phyloP scores from a whole-genome alignment of 2,888 invertebrate species.

The Conomelus anceps region DNA sequence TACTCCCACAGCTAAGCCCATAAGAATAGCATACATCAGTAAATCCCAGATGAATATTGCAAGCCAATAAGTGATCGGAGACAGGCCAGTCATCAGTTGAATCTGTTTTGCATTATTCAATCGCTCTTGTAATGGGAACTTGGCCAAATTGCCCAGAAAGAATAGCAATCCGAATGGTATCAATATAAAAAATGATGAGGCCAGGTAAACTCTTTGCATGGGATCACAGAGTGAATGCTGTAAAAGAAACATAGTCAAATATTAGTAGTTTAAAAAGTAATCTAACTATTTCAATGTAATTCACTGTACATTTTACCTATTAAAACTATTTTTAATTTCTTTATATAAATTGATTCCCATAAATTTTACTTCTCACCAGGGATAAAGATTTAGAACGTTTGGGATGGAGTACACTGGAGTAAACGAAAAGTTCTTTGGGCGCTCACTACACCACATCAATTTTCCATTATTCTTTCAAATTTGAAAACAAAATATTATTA shows the following conservation, averaged over 20 bases:
- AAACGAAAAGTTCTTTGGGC: too few relatives aligned
- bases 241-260: neutral
- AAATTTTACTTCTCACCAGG: too few relatives aligned
- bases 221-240: conserved; percentile 20
- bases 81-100: conserved; percentile 60
- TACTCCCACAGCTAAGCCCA: neutral
- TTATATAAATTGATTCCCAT: too few relatives aligned
- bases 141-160: conserved; percentile 48
- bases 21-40: conserved; percentile 25
- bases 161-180: conserved; percentile 40
- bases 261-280: too few relatives aligned
- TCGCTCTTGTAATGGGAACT: conserved; percentile 58
- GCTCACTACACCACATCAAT: too few relatives aligned
- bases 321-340: too few relatives aligned
- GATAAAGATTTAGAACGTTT: too few relatives aligned
- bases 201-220: conserved; percentile 4
- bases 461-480: too few relatives aligned
- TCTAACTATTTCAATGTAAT: too few relatives aligned
- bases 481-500: too few relatives aligned
- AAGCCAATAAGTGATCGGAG: conserved; percentile 56
- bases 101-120: conserved; percentile 56
- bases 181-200: conserved; percentile 13
- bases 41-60: conserved; percentile 53
- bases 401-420: too few relatives aligned
- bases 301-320: too few relatives aligned